Base-by-base conservation (phyloP, 2,113 vertebrate genomes). In the Lampris incognitus region DNA sequence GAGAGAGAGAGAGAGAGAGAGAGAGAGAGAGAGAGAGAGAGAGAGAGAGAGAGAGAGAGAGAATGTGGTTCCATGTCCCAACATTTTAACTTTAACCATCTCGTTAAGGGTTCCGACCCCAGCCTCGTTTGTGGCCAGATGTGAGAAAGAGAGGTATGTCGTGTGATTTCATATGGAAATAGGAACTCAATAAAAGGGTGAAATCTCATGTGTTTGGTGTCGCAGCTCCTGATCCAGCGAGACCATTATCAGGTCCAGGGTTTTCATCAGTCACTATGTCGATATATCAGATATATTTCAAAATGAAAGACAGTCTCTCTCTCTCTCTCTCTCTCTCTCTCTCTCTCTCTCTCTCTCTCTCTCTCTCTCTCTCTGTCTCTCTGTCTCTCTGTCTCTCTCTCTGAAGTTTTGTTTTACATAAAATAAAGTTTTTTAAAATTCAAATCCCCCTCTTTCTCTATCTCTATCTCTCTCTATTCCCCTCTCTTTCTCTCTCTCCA, bases 31-130 rank as follows among this genome's bases (percentile, higher is more conserved):
- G 61, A 77, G 10, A 70, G 64, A 74, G 52, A 68, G 4, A 64
- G 48, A 54, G 5, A 56, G 8, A 52, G 44, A 58, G 5, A 50
- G 9, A 38, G 50, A 64, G 40, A 46, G 9, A 13, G 9, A 46
- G n/a, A 24, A 44, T 52, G 42, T 59, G 48, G 58, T 39, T 41
- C 56, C 61, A 37, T 66, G 13, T 70, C 61, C 69, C 72, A 64
- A 84, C 24, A 74, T 81, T 49, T 9, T 13, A 50, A 54, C 10
- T 9, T 48, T 49, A 11, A 44, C 57, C 70, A 36, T 38, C 24
- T 57, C 24, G 24, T 6, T 50, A 71, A 4, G 6, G 7, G 36
- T 39, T 49, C 59, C 4, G n/a, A 60, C 39, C 8, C 59, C 4
- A 37, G 56, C 39, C 8, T 58, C 5, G 48, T 49, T 66, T 56